Evolutionary conservation across 1,140 invertebrate species (phyloP).

Genomic region (Lordiphosa collinella): DNA sequence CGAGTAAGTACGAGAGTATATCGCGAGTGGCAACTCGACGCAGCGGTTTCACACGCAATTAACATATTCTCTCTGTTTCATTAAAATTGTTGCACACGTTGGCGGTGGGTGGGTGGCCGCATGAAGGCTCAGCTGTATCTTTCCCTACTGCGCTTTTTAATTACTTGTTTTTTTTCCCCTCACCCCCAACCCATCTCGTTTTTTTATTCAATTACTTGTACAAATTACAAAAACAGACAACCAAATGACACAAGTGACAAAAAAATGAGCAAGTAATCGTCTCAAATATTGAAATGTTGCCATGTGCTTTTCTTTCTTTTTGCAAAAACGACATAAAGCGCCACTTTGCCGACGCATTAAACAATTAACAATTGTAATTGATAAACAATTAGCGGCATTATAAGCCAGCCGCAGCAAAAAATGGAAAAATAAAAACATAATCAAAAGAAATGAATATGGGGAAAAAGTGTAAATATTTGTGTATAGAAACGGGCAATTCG

Average conservation of each 20-base stretch:
- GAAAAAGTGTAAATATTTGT: not conserved
- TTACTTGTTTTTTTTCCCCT: constrained; percentile 42
- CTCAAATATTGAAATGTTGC: constrained; percentile 1
- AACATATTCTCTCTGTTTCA: constrained; percentile 73
- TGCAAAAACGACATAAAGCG: constrained; percentile 18
- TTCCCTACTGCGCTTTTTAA: constrained; percentile 40
- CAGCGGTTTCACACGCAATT: constrained; percentile 76
- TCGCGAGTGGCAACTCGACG: constrained; percentile 54
- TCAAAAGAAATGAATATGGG: not conserved
- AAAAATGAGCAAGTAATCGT: constrained; percentile 24
- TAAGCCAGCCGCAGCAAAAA: constrained; percentile 22
- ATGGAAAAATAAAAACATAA: constrained; percentile 13
- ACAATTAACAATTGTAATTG: constrained; percentile 72
- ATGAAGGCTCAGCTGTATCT: not conserved
- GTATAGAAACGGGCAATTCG: no score
- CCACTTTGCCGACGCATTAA: constrained; percentile 63
- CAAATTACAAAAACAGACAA: constrained; percentile 38
- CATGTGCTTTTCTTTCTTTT: not conserved
- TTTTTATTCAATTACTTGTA: constrained; percentile 71
- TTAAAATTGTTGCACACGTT: constrained; percentile 66
- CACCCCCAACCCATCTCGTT: constrained; percentile 3
- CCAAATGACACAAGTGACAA: constrained; percentile 2
- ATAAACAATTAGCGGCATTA: constrained; percentile 66
- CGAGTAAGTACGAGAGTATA: constrained; percentile 10
- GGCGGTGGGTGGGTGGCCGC: not conserved